A percentile compares a stretch with the other conserved stretches of the same genome.
These are phyloP conservation scores for Polypterus senegalus DNA, from an alignment of 2,113 vertebrate species.

Conservation along the genomic window DNA sequence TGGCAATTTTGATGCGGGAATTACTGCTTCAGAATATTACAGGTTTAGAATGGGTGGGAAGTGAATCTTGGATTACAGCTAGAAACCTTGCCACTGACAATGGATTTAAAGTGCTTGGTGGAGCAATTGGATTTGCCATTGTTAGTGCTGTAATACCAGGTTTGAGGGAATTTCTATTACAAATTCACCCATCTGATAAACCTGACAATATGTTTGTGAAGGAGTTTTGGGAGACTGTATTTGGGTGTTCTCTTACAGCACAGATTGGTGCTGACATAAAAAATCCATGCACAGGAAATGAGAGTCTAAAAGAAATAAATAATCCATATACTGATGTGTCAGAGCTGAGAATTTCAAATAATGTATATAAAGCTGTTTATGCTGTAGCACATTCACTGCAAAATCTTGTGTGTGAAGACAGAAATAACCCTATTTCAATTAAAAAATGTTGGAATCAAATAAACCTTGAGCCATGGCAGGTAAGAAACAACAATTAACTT, in stretches of 20 bases:
- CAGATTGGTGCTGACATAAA: neutral
- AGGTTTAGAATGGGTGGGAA: slow-evolving; percentile 8
- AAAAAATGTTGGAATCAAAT: neutral
- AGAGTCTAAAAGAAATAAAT: slow-evolving; percentile 3
- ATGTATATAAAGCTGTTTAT: slow-evolving; percentile 9
- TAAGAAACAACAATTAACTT: neutral
- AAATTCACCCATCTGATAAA: slow-evolving; percentile 1
- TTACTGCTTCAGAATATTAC: slow-evolving; percentile 7
- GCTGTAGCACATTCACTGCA: slow-evolving; percentile 9
- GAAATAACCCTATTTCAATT: slow-evolving; percentile 4
- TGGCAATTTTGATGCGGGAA: slow-evolving; percentile 1
- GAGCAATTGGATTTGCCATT: slow-evolving; percentile 6
- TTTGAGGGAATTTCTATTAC: slow-evolving; percentile 7
- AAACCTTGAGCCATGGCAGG: slow-evolving; percentile 13
- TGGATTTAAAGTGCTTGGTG: neutral
- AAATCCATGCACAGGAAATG: slow-evolving; percentile 3
- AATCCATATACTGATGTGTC: slow-evolving; percentile 3
- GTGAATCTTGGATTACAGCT: slow-evolving; percentile 9
- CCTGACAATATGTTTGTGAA: neutral
- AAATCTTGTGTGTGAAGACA: neutral
- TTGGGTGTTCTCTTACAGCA: neutral
- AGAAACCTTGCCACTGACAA: neutral
- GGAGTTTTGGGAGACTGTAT: slow-evolving; percentile 8
- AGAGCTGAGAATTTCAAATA: slow-evolving; percentile 7
- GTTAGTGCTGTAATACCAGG: neutral